These are phyloP conservation scores for Oenanthe oenanthe DNA, from an alignment of 2,113 vertebrate species.

Conservation along the genomic window DNA sequence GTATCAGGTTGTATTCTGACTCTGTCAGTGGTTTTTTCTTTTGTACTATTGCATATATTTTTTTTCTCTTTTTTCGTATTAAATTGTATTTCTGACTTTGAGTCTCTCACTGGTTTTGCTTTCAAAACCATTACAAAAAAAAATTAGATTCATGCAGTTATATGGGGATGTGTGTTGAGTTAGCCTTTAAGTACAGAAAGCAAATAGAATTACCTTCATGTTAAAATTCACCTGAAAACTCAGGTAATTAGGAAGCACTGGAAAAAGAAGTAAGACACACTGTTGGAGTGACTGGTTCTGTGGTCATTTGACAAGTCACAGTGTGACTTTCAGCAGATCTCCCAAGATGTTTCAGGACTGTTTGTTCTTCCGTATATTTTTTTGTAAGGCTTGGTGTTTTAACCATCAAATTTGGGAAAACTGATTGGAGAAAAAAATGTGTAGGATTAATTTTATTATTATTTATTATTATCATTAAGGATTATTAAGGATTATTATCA, in stretches of 20 bases:
- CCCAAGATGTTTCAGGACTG: neutral
- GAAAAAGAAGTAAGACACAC: neutral
- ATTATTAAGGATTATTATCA: neutral
- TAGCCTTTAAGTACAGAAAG: neutral
- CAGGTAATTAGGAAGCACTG: neutral
- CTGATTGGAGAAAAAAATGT: neutral
- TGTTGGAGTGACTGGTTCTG: neutral
- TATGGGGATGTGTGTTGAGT: neutral
- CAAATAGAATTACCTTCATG: neutral
- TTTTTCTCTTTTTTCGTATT: too few relatives aligned
- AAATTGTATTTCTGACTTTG: too few relatives aligned
- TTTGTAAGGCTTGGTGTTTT: neutral
- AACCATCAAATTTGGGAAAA: neutral
- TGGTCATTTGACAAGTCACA: neutral
- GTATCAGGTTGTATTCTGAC: too few relatives aligned
- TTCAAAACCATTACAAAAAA: neutral
- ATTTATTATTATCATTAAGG: too few relatives aligned
- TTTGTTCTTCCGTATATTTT: neutral
- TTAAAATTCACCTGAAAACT: neutral
- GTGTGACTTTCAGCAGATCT: neutral
- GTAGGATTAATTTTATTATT: neutral
- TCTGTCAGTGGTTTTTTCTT: too few relatives aligned
- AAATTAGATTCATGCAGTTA: fast-evolving
- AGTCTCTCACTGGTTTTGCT: too few relatives aligned
- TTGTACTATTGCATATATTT: too few relatives aligned